phyloP scores from a whole-genome alignment of 2,888 invertebrate species.

The Aspidapion aeneum region DNA sequence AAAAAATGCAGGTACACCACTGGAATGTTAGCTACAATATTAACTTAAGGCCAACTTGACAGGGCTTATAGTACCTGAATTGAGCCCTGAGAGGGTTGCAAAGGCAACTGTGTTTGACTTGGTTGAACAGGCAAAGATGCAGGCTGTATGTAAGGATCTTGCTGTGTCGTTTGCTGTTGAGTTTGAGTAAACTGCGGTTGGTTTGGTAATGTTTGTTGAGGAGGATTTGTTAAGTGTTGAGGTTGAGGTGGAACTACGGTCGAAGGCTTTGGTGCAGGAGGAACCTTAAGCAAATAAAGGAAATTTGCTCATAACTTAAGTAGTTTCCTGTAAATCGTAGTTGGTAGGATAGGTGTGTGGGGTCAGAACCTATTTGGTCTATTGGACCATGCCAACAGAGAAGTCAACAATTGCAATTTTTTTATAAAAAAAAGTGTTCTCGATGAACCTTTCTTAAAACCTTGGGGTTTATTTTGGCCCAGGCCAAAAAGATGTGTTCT shows the following conservation, averaged over 20 bases:
- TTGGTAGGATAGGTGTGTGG: slow-evolving; percentile 14
- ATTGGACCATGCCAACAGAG: neutral
- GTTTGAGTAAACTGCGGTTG: slow-evolving; percentile 20
- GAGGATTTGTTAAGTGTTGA: neutral
- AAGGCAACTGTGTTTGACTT: slow-evolving; percentile 12
- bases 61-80: too few species aligned
- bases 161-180: slow-evolving; percentile 10
- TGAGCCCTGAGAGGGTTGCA: slow-evolving; percentile 21
- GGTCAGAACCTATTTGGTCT: neutral
- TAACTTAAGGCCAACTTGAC: too few species aligned
- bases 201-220: slow-evolving; percentile 5
- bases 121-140: slow-evolving; percentile 26
- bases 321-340: slow-evolving; percentile 9
- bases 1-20: too few species aligned
- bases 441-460: too few species aligned
- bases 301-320: too few species aligned
- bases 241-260: slow-evolving; percentile 21
- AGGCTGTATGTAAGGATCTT: slow-evolving; percentile 12
- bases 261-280: slow-evolving; percentile 7
- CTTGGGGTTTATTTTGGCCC: too few species aligned
- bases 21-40: too few species aligned
- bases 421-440: too few species aligned
- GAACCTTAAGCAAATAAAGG: too few species aligned
- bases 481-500: too few species aligned
- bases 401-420: too few species aligned